Base-by-base conservation (phyloP, 2,888 invertebrate species). In the Temnothorax ravouxi region DNA sequence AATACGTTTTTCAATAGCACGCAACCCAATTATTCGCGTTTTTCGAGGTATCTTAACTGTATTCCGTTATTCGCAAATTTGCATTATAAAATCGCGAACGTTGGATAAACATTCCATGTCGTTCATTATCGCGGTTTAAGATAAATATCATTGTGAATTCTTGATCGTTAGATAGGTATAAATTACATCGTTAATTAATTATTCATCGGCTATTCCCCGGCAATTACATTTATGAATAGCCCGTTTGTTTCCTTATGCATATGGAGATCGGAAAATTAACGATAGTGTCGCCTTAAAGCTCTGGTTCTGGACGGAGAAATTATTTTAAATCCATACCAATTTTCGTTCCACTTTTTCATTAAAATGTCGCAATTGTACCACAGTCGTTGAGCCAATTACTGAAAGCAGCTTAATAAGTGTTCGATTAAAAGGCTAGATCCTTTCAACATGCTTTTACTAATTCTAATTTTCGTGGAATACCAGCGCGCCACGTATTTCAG, bases 211-310 rank as follows among this genome's bases (percentile, higher is more conserved):
- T 29, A 18, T 18, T 34, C 5, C 5, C 21, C 3, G 9, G 41
- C 3, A 44, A 75, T 38, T 8, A 8, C 1, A 25, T 64, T 41
- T 41, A 76, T 76, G 38, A 76, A 77, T 54, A 75, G 9, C 1
- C 47, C 9, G n/a, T 67, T 77, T 67, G 54, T 77, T 56, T 44
- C 0, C 6, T 41, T 25, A 76, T 64, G 50, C 13, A 66, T 66
- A 54, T 54, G 44, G 3, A 77, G 52, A 25, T 56, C 4, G 11
- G 41, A 25, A 3, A 54, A 54, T 52, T 76, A 9, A 13, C 15
- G 25, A n/a, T 66, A 0, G 4, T 66, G 13, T 41, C 13, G 3
- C 41, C 54, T 67, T 54, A 41, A 38, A 54, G 4, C 1, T 38
- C 1, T 38, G n/a, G 1, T 15, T 29, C 15, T n/a, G 21, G 29